Conservation (phyloP, 2,113 vertebrate species). For the Anarhynchus alexandrinus region DNA sequence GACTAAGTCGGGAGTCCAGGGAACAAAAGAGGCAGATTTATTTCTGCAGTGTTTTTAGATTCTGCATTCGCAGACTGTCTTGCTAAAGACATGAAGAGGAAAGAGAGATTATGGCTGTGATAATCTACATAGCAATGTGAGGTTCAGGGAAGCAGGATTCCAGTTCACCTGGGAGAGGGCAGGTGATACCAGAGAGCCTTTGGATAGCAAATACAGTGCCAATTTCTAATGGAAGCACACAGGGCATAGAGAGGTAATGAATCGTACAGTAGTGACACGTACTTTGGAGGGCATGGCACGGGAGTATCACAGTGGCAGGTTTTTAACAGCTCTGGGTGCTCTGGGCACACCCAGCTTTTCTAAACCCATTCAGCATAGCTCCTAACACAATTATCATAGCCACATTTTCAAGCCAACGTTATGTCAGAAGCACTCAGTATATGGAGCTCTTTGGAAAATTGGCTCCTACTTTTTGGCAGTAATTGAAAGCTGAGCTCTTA, state of each 20-base stretch:
- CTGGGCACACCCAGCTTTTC: background rate
- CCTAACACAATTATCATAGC: background rate
- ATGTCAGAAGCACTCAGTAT: background rate
- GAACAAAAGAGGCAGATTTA: background rate
- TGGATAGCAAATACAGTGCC: background rate
- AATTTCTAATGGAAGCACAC: background rate
- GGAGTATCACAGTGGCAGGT: background rate
- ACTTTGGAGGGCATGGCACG: background rate
- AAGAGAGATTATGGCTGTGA: background rate
- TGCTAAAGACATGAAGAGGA: background rate
- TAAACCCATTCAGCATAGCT: background rate
- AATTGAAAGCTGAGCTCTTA: conserved; percentile 44
- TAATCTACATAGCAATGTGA: background rate
- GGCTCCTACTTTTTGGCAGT: conserved; percentile 23
- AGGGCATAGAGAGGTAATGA: background rate
- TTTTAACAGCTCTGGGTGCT: background rate
- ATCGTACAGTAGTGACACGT: background rate
- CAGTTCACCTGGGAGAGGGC: background rate
- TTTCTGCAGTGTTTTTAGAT: background rate
- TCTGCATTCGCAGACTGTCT: background rate
- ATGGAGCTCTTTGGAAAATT: conserved; percentile 50
- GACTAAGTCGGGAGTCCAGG: background rate
- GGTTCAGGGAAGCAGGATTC: background rate
- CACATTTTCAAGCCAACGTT: background rate
- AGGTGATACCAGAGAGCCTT: background rate